phyloP scores from a whole-genome alignment of 2,888 invertebrate species.

The Drosophila siamana region DNA sequence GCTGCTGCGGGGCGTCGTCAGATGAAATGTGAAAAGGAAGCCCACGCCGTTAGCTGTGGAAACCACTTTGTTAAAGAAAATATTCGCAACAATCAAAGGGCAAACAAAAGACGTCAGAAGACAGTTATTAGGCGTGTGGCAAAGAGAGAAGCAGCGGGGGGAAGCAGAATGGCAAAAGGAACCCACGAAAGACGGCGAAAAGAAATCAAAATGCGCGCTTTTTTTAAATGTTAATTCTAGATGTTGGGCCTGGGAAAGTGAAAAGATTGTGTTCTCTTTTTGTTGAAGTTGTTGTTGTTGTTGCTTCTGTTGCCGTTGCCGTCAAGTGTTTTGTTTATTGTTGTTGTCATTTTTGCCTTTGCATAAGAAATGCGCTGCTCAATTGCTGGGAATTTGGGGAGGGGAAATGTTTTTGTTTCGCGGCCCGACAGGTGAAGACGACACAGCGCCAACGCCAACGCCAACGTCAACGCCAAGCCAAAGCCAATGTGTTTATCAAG shows the following conservation, averaged over 20 bases:
- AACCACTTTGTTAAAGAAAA: conserved; percentile 68
- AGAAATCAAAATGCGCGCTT: conserved; percentile 57
- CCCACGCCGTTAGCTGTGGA: conserved; percentile 24
- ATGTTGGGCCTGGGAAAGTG: conserved; percentile 32
- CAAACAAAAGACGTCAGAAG: conserved; percentile 36
- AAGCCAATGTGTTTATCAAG: conserved; percentile 33
- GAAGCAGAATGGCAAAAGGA: conserved; percentile 1
- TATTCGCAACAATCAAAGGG: conserved; percentile 62
- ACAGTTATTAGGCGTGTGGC: not conserved
- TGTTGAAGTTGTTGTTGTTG: no score
- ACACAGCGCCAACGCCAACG: not conserved
- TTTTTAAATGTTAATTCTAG: conserved; percentile 46
- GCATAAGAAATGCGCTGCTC: conserved; percentile 56
- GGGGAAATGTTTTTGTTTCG: conserved; percentile 44
- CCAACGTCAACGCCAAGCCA: conserved; percentile 1
- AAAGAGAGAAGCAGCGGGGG: not conserved
- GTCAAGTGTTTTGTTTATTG: conserved; percentile 48
- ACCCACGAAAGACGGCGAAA: conserved; percentile 26
- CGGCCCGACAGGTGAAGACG: conserved; percentile 41
- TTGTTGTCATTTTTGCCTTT: conserved; percentile 36
- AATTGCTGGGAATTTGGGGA: conserved; percentile 27
- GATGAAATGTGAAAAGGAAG: conserved; percentile 21
- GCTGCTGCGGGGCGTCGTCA: conserved; percentile 15
- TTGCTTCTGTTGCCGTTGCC: conserved; percentile 2
- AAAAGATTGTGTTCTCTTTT: conserved; percentile 21